Evolutionary conservation across 2,113 vertebrate species (phyloP).

Genomic region (Bombycilla garrulus): DNA sequence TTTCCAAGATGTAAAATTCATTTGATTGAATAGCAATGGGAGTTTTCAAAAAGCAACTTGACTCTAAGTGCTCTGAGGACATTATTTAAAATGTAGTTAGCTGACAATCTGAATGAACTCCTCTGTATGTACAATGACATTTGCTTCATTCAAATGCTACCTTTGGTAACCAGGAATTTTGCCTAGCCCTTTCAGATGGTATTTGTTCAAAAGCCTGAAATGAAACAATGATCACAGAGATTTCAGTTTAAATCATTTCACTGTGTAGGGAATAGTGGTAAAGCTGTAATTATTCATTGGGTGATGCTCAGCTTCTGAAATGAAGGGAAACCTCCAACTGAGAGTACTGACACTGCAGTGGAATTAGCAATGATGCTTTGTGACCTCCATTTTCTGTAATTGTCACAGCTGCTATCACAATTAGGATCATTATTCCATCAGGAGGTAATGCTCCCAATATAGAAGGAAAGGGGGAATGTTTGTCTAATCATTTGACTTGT

Average conservation of each 20-base stretch:
- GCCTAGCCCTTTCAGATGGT: neutral
- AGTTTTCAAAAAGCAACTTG: neutral
- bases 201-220: conserved; percentile 1
- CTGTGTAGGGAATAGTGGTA: neutral
- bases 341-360: neutral
- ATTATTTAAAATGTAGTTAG: neutral
- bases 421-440: neutral
- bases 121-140: neutral
- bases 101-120: neutral
- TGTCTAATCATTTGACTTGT: neutral
- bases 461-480: neutral
- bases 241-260: conserved; percentile 20
- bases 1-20: conserved; percentile 1
- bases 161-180: neutral
- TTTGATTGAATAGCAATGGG: neutral
- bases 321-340: neutral
- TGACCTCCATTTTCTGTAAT: neutral
- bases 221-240: neutral
- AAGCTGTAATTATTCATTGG: neutral
- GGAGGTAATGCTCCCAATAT: neutral
- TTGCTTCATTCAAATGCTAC: neutral
- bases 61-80: neutral
- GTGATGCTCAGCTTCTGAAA: neutral
- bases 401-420: neutral
- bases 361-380: neutral